Evolutionary conservation across 1,140 invertebrate genomes (phyloP).

Genomic region (Drosophila tsacasi): DNA sequence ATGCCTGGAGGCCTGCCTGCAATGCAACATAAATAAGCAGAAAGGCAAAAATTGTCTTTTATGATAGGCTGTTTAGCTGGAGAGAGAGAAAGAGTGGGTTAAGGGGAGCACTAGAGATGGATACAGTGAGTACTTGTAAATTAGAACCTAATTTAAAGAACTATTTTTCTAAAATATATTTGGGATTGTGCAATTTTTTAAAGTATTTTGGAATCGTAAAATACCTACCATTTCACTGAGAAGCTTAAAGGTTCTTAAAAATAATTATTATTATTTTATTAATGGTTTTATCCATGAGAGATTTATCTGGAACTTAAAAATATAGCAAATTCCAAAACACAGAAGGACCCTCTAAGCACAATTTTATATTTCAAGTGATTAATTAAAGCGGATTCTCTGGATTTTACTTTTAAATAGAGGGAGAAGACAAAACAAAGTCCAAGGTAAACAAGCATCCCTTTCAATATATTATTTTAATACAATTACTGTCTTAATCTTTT

Average conservation of each 20-base stretch:
- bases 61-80: slow-evolving; percentile 55
- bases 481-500: no score
- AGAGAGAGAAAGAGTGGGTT: slow-evolving; percentile 10
- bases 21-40: slow-evolving; percentile 78
- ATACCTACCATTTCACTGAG: background rate
- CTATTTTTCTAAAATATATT: background rate
- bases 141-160: background rate
- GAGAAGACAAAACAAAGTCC: background rate
- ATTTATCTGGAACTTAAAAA: background rate
- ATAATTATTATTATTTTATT: no score
- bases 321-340: background rate
- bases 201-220: background rate
- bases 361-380: background rate
- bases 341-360: background rate
- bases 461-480: no score
- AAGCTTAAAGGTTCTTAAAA: background rate
- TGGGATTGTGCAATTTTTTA: rapidly evolving
- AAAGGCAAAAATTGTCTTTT: slow-evolving; percentile 79
- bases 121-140: slow-evolving; percentile 16
- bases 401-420: no score
- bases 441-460: no score
- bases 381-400: no score
- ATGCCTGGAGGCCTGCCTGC: slow-evolving; percentile 35
- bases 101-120: background rate
- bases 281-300: background rate